Evolutionary conservation across 2,113 vertebrate species (phyloP).

Genomic region (Saimiri boliviensis): DNA sequence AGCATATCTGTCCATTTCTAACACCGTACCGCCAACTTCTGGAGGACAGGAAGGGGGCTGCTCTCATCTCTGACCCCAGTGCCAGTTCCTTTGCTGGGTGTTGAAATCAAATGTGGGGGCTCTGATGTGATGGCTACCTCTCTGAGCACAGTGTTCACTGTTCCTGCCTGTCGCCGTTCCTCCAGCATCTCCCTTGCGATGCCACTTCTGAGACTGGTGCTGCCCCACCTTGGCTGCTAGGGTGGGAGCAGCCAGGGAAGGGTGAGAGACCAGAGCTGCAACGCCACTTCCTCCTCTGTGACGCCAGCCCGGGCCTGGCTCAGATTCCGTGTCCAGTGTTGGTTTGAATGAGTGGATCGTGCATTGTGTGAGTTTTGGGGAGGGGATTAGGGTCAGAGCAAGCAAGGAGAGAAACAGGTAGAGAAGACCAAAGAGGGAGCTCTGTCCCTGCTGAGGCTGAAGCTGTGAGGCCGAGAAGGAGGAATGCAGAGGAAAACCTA

Average conservation of each 20-base stretch:
- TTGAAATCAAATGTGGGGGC: not conserved
- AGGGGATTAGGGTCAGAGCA: not conserved
- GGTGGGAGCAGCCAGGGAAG: not conserved
- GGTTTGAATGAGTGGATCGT: not conserved
- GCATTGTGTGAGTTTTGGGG: accelerated
- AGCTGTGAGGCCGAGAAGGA: too few relatives aligned
- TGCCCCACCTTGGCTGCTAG: too few relatives aligned
- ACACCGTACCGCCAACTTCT: accelerated
- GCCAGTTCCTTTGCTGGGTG: not conserved
- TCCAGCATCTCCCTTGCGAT: not conserved
- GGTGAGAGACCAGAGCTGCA: not conserved
- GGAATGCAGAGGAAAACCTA: accelerated
- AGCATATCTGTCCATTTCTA: not conserved
- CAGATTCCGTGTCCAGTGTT: not conserved
- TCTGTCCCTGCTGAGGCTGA: not conserved
- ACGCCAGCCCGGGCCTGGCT: not conserved
- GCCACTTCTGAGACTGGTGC: accelerated
- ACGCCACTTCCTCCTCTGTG: not conserved
- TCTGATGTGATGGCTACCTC: accelerated
- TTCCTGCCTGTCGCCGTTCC: not conserved
- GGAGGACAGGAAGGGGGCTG: not conserved
- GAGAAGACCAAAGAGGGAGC: not conserved
- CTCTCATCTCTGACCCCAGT: not conserved
- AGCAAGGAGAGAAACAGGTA: not conserved
- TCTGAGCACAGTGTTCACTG: accelerated